Evolutionary conservation across 2,113 vertebrate genomes (phyloP), one percentile per base, ranked within the genome.

Genomic region (Poeciliopsis occidentalis): DNA sequence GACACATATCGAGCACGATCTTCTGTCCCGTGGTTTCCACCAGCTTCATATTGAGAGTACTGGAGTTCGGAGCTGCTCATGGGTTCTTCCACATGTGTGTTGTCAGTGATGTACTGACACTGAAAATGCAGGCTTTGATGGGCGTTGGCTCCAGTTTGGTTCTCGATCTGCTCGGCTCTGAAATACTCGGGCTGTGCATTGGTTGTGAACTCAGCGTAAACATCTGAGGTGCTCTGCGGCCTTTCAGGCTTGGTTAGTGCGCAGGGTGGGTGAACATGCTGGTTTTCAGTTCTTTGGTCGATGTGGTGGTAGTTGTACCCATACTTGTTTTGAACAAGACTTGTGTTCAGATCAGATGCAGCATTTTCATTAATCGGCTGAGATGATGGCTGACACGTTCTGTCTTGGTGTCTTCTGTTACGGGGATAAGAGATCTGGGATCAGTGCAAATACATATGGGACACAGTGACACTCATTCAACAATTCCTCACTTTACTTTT

Each of bases 281-380:
- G 90, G 83, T 77, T 85, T 85, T 91, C 92, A 71, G 89, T 91
- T 83, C 91, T 90, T 85, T 93, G 90, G 82, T 92, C 90, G n/a
- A 88, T 88, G 67, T 90, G 89, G 70, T 91, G 92, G 80, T 92
- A 92, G 82, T 89, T 93, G 83, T 92, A 92, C 67, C 89, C 89
- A 41, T 84, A 80, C 37, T 90, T 86, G 47, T 80, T 86, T 78
- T 89, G 89, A 75, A 73, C 75, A 71, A 88, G 89, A 78, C 83
- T 26, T 37, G 69, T 75, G 66, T 66, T 71, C 31, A 79, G 72
- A 72, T 83, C 86, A 69, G 73, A 85, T 32, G 79, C 60, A 78
- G 74, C 32, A 61, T 65, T 83, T n/a, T 76, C 79, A 19, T 31
- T 77, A 60, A 64, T 17, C 60, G 61, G 69, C 51, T 83, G 81